Base-by-base conservation (phyloP, 2,113 vertebrate genomes). In the Vidua chalybeata region DNA sequence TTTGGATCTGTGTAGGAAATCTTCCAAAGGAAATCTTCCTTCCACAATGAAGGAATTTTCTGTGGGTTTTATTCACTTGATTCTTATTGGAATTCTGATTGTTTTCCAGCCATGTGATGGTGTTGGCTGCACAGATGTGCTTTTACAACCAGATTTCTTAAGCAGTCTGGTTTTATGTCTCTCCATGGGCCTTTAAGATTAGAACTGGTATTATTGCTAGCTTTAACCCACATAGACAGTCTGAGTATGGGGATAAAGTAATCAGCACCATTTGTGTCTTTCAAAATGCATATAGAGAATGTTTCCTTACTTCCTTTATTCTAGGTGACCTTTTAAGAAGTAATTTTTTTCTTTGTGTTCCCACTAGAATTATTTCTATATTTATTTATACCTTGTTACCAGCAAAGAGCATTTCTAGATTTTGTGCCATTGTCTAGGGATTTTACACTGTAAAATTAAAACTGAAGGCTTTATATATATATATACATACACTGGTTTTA, bases 111-210 rank as follows among this genome's bases (percentile, higher is more conserved):
- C 24, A 1, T 64, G 72, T 86, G 82, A 81, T 90, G 76, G 71
- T 91, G 82, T 88, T 95, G 87, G 95, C 95, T 83, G 75, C 87
- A 74, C 94, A 96, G 93, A 96, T 96, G 92, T 93, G 87, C 90
- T 94, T 96, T 97, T 96, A 96, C 84, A 95, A 95, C 78, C 63
- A 93, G 72, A 66, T 85, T 96, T 96, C 78, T 96, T 75, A 89
- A 94, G 51, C 87, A 93, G 96, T 71, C 82, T 85, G 63, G 72
- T 94, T 97, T 97, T 96, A 94, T 94, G 90, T 88, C 84, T 90
- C 94, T 96, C 94, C 63, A 11, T 0, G 85, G 94, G 48, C 94
- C 90, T 96, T 96, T 97, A 95, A 96, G 94, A 96, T 97, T 97
- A 97, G 94, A 96, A 90, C 78, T 88, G 85, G 90, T 94, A 78